Evolutionary conservation across 2,113 vertebrate genomes (phyloP).

Genomic region (Campylorhamphus procurvoides): DNA sequence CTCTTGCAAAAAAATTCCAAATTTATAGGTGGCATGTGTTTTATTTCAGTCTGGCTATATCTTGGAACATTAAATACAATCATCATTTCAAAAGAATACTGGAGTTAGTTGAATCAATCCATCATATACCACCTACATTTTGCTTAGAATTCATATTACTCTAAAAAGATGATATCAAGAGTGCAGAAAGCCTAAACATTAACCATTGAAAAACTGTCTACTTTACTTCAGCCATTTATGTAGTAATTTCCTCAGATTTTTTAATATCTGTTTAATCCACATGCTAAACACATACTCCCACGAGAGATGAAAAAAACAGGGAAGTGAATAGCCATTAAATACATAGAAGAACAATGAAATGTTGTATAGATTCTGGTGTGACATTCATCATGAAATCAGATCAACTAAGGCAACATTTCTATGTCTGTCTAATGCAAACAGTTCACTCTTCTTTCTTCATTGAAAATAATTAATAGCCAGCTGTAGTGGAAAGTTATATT

Average conservation of each 20-base stretch:
- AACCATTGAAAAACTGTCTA: rapidly evolving
- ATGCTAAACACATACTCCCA: neutral
- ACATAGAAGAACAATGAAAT: neutral
- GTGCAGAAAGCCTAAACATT: neutral
- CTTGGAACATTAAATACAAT: constrained; percentile 19
- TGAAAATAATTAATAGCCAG: neutral
- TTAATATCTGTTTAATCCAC: neutral
- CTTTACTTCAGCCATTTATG: neutral
- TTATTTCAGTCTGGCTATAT: constrained; percentile 7
- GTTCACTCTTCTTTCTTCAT: neutral
- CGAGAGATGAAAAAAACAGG: neutral
- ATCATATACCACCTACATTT: neutral
- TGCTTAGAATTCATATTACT: neutral
- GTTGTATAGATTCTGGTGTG: neutral
- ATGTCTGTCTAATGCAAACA: neutral
- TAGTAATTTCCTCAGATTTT: neutral
- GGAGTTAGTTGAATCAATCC: neutral
- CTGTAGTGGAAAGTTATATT: neutral
- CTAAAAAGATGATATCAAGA: neutral
- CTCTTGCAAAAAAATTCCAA: neutral
- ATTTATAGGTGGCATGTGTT: neutral
- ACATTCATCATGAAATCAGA: neutral
- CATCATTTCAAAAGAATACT: neutral
- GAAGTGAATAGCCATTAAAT: neutral
- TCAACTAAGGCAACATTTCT: neutral